phyloP scores from a whole-genome alignment of 2,113 vertebrate species.

The Anoplopoma fimbria region DNA sequence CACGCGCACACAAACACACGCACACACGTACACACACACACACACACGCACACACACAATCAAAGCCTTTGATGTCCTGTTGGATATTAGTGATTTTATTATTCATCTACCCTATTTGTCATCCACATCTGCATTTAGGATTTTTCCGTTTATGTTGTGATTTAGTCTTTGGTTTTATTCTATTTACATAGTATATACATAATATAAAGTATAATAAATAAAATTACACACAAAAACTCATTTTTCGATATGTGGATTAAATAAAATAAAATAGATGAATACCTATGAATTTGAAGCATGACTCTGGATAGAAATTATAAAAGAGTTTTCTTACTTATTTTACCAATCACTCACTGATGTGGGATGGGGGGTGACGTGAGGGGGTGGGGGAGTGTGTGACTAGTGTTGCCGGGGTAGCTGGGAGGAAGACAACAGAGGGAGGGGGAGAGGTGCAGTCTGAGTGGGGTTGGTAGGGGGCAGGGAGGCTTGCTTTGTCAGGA shows the following conservation, averaged over 20 bases:
- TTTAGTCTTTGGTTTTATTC: background rate
- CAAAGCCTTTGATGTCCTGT: background rate
- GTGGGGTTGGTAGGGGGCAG: too few relatives aligned
- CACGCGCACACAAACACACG: background rate
- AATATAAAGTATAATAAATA: background rate
- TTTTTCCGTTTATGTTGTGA: too few relatives aligned
- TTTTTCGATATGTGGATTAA: background rate
- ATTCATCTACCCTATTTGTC: background rate
- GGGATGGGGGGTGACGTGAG: conserved; percentile 5
- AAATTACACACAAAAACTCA: background rate
- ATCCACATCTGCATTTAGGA: background rate
- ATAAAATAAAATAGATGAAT: background rate
- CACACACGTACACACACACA: background rate
- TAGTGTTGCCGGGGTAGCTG: conserved; percentile 6
- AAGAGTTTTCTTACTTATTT: background rate
- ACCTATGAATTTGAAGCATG: background rate
- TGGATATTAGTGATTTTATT: background rate
- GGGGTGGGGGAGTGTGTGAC: background rate
- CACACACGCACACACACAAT: background rate
- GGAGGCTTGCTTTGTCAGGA: conserved; percentile 60
- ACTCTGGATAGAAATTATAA: background rate
- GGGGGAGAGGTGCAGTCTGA: conserved; percentile 1
- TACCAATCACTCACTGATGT: background rate
- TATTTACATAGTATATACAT: background rate
- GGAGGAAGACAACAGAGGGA: conserved; percentile 26